Base-by-base conservation (phyloP, 2,888 invertebrate species). In the Dione vanillae region DNA sequence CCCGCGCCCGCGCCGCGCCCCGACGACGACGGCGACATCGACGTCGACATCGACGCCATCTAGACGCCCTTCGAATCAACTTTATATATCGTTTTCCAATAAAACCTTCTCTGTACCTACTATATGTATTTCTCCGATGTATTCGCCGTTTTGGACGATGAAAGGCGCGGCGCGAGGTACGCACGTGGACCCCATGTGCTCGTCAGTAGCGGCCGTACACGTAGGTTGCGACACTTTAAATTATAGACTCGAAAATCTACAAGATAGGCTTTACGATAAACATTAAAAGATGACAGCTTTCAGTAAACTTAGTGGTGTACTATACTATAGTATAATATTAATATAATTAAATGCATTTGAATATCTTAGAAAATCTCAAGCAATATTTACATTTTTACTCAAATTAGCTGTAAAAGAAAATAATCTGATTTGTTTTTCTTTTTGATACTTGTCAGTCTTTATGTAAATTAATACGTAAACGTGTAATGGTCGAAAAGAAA, bases 1-100 rank as follows among this genome's bases (percentile, higher is more conserved):
- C 75, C 80, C 90, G 76, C 77, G 80, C 69, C 74, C 78, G 75
- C 72, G 70, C 69, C 74, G 71, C 75, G 74, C 77, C 91, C 86
- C 70, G 92, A 95, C 65, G 96, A 96, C 77, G 97, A 96, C 78
- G 97, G 95, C 75, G 97, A 95, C 74, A 96, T 96, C 81, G 98
- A 98, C 85, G 96, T 98, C 83, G 97, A 98, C 90, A 98, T 98
- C 88, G 98, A 98, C 94, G 98, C 97, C 89, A 98, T 98, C 86
- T 98, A 97, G 94, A 87, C 78, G n/a, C 20, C 58, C 20, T 51
- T 35, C 3, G 0, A n/a, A 1, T 12, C 14, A 9, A 47, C 16
- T 47, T 47, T 10, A 16, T 47, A 47, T 47, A 0, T 9, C 47
- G n/a, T 19, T 9, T 47, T 47, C 16, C 3, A 16, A 47, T 47